Evolutionary conservation across 2,113 vertebrate species (phyloP).

Genomic region (Xenotilapia flavipinnis): DNA sequence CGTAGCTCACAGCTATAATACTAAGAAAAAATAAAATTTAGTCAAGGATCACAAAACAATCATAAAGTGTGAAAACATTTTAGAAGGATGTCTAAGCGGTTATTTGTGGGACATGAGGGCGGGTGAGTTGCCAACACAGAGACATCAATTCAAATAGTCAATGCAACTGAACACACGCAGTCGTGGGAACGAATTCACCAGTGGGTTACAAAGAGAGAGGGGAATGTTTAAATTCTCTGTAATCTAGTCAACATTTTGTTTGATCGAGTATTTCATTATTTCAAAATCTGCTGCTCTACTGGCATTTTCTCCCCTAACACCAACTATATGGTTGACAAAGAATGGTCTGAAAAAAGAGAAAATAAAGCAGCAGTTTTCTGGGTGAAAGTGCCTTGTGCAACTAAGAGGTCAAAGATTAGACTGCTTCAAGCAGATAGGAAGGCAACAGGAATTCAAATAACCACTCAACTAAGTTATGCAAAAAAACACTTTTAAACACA

Average conservation of each 20-base stretch:
- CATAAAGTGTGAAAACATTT: neutral
- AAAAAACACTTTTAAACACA: neutral
- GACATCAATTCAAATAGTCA: neutral
- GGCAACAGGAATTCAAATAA: neutral
- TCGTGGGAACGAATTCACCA: neutral
- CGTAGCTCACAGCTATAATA: slow-evolving; percentile 94
- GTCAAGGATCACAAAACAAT: neutral
- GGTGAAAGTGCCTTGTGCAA: neutral
- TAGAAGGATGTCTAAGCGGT: neutral
- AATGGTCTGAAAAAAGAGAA: neutral
- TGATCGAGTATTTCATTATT: neutral
- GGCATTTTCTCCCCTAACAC: neutral
- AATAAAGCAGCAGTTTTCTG: neutral
- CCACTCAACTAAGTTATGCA: neutral
- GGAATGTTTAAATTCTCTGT: neutral
- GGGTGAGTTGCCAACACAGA: slow-evolving; percentile 6
- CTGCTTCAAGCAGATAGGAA: neutral
- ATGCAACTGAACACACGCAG: neutral
- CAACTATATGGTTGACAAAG: neutral
- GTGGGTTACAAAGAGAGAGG: neutral
- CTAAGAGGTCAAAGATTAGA: neutral
- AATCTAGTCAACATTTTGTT: neutral
- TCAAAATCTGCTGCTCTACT: neutral
- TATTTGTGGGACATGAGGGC: neutral
- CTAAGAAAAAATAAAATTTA: slow-evolving; percentile 55